Conservation (phyloP, 2,888 invertebrate species). For the Teinopalpus imperialis region DNA sequence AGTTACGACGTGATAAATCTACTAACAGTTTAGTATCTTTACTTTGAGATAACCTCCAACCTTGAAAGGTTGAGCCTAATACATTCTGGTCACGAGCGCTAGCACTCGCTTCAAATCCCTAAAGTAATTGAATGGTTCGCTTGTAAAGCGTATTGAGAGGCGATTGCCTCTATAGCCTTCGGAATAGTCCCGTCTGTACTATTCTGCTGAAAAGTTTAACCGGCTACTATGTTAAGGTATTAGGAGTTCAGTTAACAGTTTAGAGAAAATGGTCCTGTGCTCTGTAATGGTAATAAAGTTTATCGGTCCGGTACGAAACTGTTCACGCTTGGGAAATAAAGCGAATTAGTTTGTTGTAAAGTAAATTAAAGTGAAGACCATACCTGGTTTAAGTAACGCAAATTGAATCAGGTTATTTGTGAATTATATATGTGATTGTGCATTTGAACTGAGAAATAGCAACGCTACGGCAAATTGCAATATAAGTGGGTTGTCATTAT, state of each 20-base stretch:
- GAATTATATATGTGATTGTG: no score
- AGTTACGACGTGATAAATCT: constrained; percentile 3
- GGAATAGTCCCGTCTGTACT: constrained; percentile 30
- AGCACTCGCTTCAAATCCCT: constrained; percentile 27
- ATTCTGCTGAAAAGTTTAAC: constrained; percentile 21
- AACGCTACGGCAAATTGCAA: no score
- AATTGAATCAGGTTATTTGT: no score
- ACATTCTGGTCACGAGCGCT: constrained; percentile 31
- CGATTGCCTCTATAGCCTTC: constrained; percentile 21
- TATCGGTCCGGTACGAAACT: constrained; percentile 1
- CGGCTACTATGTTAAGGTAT: constrained; percentile 19
- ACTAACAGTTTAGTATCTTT: constrained; percentile 13
- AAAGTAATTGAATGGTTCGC: constrained; percentile 36
- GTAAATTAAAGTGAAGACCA: constrained; percentile 1
- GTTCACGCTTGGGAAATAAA: constrained; percentile 4
- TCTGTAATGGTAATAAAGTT: constrained; percentile 19
- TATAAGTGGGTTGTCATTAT: no score
- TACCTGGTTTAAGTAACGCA: no score
- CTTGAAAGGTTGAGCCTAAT: constrained; percentile 23
- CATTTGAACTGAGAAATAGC: no score
- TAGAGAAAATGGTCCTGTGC: constrained; percentile 18
- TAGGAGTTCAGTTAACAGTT: constrained; percentile 26
- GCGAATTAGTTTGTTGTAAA: background rate
- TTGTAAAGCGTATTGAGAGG: constrained; percentile 41
- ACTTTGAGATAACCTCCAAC: constrained; percentile 14